A percentile compares a stretch with the other conserved stretches of the same genome.
phyloP scores from a whole-genome alignment of 2,797 vertebrate species.

The Parauchenoglanis ngamensis region DNA sequence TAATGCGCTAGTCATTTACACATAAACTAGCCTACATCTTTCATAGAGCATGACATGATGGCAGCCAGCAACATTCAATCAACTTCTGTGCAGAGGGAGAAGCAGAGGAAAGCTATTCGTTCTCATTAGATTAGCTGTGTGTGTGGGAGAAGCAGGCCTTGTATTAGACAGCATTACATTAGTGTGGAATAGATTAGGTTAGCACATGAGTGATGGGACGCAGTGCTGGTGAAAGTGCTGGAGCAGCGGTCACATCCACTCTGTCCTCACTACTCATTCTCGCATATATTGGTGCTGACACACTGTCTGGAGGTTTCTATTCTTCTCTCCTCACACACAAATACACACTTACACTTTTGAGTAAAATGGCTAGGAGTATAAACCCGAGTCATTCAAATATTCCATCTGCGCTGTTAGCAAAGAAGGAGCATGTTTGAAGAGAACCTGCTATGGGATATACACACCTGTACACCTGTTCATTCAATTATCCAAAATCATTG shows the following conservation, averaged over 20 bases:
- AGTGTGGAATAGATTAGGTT: constrained; percentile 40
- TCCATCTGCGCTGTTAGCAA: no score
- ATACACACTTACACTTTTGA: neutral
- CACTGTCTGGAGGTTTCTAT: neutral
- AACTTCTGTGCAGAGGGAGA: neutral
- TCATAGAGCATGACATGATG: constrained; percentile 1
- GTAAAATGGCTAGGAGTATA: neutral
- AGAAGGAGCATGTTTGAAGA: neutral
- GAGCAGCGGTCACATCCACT: constrained; percentile 20
- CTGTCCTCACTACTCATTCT: constrained; percentile 5
- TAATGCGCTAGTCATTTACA: constrained; percentile 11
- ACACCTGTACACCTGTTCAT: neutral
- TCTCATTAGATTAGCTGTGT: constrained; percentile 34
- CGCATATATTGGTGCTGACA: neutral
- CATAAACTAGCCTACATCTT: neutral
- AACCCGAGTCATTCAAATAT: neutral
- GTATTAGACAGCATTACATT: constrained; percentile 38
- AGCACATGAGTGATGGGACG: constrained; percentile 32
- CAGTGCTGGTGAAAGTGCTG: constrained; percentile 26
- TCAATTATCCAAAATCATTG: neutral
- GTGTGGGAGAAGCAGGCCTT: neutral
- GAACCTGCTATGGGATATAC: neutral
- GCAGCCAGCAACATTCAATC: constrained; percentile 5
- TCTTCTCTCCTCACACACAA: neutral
- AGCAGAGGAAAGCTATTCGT: constrained; percentile 25